A percentile compares a stretch with the other conserved stretches of the same genome.
Evolutionary conservation across 2,888 invertebrate species (phyloP).

Genomic region (Elmis aenea): DNA sequence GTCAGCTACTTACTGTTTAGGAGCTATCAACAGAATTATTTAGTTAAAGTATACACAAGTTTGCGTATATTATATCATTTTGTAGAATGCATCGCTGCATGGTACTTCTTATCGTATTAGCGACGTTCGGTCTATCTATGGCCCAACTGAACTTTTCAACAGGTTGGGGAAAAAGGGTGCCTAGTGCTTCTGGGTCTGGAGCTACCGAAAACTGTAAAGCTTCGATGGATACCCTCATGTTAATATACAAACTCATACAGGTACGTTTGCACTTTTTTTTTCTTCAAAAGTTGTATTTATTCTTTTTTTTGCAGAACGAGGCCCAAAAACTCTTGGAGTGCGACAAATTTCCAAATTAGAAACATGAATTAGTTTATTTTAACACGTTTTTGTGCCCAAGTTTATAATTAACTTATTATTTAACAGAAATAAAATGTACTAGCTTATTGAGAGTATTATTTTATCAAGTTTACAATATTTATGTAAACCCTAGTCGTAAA

Average conservation of each 20-base stretch:
- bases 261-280: conserved; percentile 35
- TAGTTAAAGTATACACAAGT: no score
- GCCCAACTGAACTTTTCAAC: conserved; percentile 44
- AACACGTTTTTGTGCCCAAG: no score
- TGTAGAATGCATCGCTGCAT: conserved; percentile 26
- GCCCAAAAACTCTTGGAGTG: conserved; percentile 42
- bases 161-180: conserved; percentile 42
- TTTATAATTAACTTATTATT: no score
- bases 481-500: no score
- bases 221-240: conserved; percentile 51
- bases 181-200: conserved; percentile 20
- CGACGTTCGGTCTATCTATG: conserved; percentile 30
- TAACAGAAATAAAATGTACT: no score
- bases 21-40: no score
- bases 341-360: conserved; percentile 36
- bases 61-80: no score
- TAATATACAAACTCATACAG: conserved; percentile 57
- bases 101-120: conserved; percentile 25
- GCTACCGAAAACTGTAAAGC: conserved; percentile 48
- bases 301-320: conserved; percentile 40
- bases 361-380: no score
- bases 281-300: conserved; percentile 10
- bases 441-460: no score
- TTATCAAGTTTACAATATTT: no score
- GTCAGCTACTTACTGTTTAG: no score